A percentile compares a stretch with the other conserved stretches of the same genome.
These are phyloP conservation scores for Spinus pinus DNA, from an alignment of 2,797 vertebrate species.

Conservation along the genomic window DNA sequence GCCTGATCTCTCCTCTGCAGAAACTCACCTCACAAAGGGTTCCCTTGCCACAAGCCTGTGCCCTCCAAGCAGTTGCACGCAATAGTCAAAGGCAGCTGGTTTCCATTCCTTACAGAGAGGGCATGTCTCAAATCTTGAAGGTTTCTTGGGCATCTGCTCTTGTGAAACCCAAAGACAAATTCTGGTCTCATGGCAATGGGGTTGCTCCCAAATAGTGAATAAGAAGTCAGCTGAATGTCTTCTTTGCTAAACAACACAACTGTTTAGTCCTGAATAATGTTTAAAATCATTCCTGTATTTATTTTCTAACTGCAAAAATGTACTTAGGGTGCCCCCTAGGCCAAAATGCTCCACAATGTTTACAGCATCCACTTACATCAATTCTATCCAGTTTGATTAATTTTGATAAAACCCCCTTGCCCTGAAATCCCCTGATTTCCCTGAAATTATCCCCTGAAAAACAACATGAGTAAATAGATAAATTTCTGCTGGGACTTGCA, in stretches of 20 bases:
- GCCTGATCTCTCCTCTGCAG: neutral
- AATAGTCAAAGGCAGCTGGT: neutral
- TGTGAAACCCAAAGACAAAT: neutral
- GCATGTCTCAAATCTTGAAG: neutral
- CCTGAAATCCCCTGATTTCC: neutral
- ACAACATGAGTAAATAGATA: neutral
- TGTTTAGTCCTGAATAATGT: neutral
- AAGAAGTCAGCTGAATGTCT: neutral
- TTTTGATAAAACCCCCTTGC: neutral
- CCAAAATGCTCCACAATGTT: conserved; percentile 2
- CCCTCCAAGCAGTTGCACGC: rapidly evolving
- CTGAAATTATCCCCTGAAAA: conserved; percentile 6
- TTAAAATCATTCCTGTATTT: neutral
- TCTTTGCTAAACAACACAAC: neutral
- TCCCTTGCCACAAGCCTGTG: neutral
- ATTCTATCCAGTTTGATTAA: neutral
- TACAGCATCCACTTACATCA: neutral
- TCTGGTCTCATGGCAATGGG: neutral
- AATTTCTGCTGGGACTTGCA: neutral
- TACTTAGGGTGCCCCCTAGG: conserved; percentile 64
- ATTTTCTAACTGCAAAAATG: conserved; percentile 4
- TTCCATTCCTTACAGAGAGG: neutral
- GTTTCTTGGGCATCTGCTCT: neutral
- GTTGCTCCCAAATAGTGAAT: rapidly evolving
- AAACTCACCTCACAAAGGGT: neutral